phyloP scores from a whole-genome alignment of 2,113 vertebrate species.

The Conger conger region DNA sequence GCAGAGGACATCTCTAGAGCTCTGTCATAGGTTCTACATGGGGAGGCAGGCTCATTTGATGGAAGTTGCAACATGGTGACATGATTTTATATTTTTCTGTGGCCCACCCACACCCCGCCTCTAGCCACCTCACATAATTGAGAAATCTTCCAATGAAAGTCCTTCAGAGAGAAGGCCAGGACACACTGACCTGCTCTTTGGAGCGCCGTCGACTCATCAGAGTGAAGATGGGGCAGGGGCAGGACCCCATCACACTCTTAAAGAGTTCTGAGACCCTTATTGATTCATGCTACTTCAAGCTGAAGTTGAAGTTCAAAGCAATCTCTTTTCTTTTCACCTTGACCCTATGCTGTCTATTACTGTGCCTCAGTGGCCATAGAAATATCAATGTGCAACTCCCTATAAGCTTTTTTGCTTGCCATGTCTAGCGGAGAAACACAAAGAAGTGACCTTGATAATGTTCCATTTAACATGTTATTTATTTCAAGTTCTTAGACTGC shows the following conservation, averaged over 20 bases:
- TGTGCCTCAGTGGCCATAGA: neutral
- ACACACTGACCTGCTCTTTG: constrained; percentile 78
- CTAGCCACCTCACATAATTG: neutral
- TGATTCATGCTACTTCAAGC: constrained; percentile 87
- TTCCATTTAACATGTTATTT: neutral
- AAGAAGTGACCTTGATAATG: neutral
- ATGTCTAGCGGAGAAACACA: neutral
- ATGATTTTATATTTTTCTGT: neutral
- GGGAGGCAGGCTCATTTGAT: neutral
- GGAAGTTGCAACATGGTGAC: neutral
- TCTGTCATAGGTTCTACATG: neutral
- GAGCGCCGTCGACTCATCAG: constrained; percentile 80
- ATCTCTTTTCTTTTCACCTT: constrained; percentile 67
- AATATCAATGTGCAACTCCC: neutral
- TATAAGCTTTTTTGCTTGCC: neutral
- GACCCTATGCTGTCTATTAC: neutral
- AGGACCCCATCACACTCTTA: constrained; percentile 84
- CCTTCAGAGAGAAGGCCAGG: neutral
- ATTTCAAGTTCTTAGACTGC: neutral
- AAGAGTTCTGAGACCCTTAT: constrained; percentile 85
- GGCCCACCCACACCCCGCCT: neutral
- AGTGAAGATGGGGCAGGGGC: constrained; percentile 77
- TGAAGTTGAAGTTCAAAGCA: constrained; percentile 85
- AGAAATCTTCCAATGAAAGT: neutral
- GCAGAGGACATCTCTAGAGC: neutral